These are phyloP conservation scores for Galaxias olidus DNA, from an alignment of 2,797 vertebrate genomes.

Conservation along the genomic window DNA sequence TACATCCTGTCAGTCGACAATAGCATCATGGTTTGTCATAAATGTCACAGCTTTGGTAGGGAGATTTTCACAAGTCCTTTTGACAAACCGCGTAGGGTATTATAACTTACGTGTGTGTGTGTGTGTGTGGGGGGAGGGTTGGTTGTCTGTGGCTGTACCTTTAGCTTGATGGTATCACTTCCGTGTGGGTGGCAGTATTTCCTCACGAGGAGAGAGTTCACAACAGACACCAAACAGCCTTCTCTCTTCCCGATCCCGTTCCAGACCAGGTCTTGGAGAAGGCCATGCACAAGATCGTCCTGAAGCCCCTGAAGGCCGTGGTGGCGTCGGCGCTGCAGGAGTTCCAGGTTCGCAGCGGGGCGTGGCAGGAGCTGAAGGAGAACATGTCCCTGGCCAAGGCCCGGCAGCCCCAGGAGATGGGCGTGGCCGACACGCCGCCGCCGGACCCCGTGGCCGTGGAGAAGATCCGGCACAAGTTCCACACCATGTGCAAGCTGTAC, in stretches of 20 bases:
- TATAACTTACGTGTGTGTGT: no score
- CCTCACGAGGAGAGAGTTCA: no score
- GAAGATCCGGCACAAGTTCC: slow-evolving; percentile 88
- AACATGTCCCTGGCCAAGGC: slow-evolving; percentile 83
- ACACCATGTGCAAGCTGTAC: slow-evolving; percentile 88
- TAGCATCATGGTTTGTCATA: slow-evolving; percentile 20
- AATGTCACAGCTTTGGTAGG: slow-evolving; percentile 10
- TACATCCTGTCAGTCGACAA: slow-evolving; percentile 37
- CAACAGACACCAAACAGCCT: no score
- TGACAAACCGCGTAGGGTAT: no score
- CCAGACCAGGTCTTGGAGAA: slow-evolving; percentile 89
- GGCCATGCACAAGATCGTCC: slow-evolving; percentile 91
- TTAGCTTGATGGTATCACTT: neutral
- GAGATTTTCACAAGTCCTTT: no score
- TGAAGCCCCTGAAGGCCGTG: slow-evolving; percentile 86
- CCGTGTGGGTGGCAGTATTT: no score
- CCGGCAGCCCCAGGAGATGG: slow-evolving; percentile 86
- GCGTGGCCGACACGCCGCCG: slow-evolving; percentile 75
- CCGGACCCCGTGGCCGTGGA: slow-evolving; percentile 84
- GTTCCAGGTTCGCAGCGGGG: slow-evolving; percentile 81
- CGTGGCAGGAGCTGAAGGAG: slow-evolving; percentile 84
- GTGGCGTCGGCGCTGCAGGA: slow-evolving; percentile 81
- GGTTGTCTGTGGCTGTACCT: slow-evolving; percentile 11
- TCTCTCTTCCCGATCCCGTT: slow-evolving; percentile 22
- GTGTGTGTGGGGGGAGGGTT: no score